phyloP scores from a whole-genome alignment of 2,888 invertebrate species.

The Suillia variegata region DNA sequence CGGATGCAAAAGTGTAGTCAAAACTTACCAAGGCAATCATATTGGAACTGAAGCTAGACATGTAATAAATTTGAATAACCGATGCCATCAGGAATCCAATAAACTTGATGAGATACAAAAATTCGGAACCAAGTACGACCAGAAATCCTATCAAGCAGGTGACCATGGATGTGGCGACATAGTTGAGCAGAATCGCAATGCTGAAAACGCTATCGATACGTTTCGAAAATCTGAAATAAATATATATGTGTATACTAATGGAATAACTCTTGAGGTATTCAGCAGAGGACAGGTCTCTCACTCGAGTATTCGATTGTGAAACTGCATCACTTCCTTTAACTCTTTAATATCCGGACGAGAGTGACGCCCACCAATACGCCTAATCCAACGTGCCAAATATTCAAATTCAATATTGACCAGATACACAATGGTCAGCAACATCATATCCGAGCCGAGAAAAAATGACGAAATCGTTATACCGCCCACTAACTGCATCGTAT shows the following conservation, averaged over 20 bases:
- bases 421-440: conserved; percentile 19
- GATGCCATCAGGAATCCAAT: conserved; percentile 24
- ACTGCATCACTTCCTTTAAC: conserved; percentile 16
- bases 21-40: conserved; percentile 21
- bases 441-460: conserved; percentile 25
- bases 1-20: too few species aligned
- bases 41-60: conserved; percentile 26
- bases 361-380: conserved; percentile 15
- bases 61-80: conserved; percentile 24
- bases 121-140: conserved; percentile 23
- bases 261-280: not conserved
- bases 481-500: conserved; percentile 12
- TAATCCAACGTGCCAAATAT: conserved; percentile 17
- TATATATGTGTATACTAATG: not conserved
- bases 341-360: conserved; percentile 15
- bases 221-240: conserved; percentile 1
- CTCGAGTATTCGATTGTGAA: conserved; percentile 24
- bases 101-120: conserved; percentile 24
- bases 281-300: too few species aligned
- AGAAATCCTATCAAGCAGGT: conserved; percentile 30
- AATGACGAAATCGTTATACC: conserved; percentile 16
- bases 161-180: conserved; percentile 17
- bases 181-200: conserved; percentile 25
- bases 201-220: conserved; percentile 27
- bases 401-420: conserved; percentile 28